A percentile compares a stretch with the other conserved stretches of the same genome.
phyloP scores from a whole-genome alignment of 2,113 vertebrate species.

The Passer montanus region DNA sequence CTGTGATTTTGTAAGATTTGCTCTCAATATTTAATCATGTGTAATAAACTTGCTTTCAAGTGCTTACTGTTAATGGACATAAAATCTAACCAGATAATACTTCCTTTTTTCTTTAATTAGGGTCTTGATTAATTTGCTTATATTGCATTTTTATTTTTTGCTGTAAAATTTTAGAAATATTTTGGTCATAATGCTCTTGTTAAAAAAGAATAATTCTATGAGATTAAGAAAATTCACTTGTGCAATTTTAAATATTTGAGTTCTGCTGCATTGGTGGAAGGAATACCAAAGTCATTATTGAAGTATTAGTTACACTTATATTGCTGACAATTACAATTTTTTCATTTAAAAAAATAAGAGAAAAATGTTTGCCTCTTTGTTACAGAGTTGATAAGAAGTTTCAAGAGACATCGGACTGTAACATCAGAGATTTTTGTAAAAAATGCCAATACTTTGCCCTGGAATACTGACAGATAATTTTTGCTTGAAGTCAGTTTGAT shows the following conservation, averaged over 20 bases:
- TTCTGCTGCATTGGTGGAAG: neutral
- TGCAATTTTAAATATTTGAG: neutral
- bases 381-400: neutral
- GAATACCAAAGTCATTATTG: neutral
- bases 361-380: neutral
- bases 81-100: neutral
- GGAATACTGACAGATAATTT: neutral
- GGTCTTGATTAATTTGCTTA: neutral
- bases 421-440: neutral
- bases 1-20: neutral
- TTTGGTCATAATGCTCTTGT: neutral
- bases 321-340: neutral
- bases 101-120: neutral
- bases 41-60: neutral
- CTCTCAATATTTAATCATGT: neutral
- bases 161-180: neutral
- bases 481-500: neutral
- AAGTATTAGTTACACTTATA: neutral
- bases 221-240: neutral
- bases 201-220: neutral
- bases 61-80: neutral
- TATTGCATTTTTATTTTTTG: neutral
- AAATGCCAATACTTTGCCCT: accelerated
- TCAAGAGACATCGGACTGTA: neutral
- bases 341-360: neutral